A percentile compares a stretch with the other conserved stretches of the same genome.
These are phyloP conservation scores for Dicyrtomina minuta DNA, from an alignment of 2,888 invertebrate genomes.

Conservation along the genomic window DNA sequence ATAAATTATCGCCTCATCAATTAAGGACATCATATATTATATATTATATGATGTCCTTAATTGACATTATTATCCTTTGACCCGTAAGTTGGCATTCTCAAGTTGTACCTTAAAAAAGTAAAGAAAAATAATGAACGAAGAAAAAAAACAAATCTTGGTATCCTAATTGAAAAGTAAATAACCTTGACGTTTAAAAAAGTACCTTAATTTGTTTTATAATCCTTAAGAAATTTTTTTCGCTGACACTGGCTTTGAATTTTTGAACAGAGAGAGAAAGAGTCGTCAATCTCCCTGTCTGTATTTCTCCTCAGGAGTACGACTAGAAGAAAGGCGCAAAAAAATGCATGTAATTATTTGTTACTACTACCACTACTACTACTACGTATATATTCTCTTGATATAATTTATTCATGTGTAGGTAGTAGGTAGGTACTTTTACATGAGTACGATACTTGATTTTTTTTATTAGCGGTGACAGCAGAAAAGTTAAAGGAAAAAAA, in stretches of 20 bases:
- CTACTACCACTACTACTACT: conserved; percentile 1
- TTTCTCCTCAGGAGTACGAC: too few species aligned
- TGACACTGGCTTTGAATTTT: too few species aligned
- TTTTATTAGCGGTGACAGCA: too few species aligned
- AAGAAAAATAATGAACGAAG: neutral
- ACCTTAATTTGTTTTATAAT: conserved; percentile 22
- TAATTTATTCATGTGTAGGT: too few species aligned
- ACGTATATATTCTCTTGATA: neutral
- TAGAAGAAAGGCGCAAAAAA: neutral
- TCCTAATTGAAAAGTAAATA: conserved; percentile 25
- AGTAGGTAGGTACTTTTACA: too few species aligned
- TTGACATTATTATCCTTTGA: too few species aligned
- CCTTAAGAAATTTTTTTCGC: neutral
- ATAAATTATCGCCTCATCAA: too few species aligned
- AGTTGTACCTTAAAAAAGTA: conserved; percentile 10
- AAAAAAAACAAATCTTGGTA: conserved; percentile 18
- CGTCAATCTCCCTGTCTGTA: neutral
- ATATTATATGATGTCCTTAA: too few species aligned
- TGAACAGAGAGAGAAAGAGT: neutral
- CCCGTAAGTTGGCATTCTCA: conserved; percentile 5
- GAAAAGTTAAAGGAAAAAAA: neutral
- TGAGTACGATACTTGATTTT: neutral
- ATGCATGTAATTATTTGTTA: neutral
- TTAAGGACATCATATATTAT: too few species aligned
- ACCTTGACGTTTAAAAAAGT: conserved; percentile 31